These are phyloP conservation scores for Lapara coniferarum DNA, from an alignment of 2,888 invertebrate genomes.

Conservation along the genomic window DNA sequence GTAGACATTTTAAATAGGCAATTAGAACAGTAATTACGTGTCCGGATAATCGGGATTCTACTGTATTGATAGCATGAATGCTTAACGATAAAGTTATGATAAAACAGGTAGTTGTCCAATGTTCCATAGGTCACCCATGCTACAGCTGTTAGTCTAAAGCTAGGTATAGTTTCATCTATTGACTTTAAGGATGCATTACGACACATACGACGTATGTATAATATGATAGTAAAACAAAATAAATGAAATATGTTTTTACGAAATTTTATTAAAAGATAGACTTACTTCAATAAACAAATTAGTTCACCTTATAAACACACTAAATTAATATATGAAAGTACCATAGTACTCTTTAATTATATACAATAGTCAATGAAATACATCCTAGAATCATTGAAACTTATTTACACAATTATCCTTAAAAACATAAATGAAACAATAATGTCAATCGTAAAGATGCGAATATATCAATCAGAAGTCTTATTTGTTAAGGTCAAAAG, in stretches of 20 bases:
- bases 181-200: too few species aligned
- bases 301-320: conserved; percentile 8
- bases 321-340: conserved; percentile 12
- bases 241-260: background rate
- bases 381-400: background rate
- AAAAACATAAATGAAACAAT: background rate
- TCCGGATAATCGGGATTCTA: too few species aligned
- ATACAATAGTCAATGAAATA: conserved; percentile 24
- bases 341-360: background rate
- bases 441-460: too few species aligned
- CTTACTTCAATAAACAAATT: conserved; percentile 2
- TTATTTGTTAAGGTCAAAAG: background rate
- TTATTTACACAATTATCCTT: conserved; percentile 8
- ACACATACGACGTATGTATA: too few species aligned
- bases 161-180: too few species aligned
- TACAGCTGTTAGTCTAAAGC: too few species aligned
- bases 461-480: background rate
- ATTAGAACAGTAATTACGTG: too few species aligned
- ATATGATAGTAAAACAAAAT: background rate
- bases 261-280: conserved; percentile 13
- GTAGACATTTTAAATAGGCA: too few species aligned
- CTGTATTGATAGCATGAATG: too few species aligned
- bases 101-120: too few species aligned
- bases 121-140: too few species aligned
- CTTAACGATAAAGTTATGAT: too few species aligned